A percentile compares a stretch with the other conserved stretches of the same genome.
phyloP scores from a whole-genome alignment of 2,797 vertebrate species.

The Harpagifer antarcticus region DNA sequence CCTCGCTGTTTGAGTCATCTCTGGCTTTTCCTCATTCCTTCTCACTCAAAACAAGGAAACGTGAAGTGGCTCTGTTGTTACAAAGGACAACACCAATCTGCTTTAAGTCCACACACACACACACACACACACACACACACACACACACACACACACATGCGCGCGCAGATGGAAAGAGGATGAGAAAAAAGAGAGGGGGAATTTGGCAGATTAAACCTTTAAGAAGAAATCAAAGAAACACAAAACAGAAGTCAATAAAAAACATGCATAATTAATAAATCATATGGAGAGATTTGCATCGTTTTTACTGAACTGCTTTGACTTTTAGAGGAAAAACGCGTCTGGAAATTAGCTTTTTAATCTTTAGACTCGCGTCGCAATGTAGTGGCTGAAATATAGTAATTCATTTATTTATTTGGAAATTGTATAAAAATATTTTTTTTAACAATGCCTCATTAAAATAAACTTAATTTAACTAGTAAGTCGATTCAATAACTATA shows the following conservation, averaged over 20 bases:
- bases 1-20: constrained; percentile 35
- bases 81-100: constrained; percentile 70
- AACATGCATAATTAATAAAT: constrained; percentile 49
- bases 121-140: not conserved
- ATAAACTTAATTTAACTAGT: not conserved
- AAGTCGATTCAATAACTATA: not conserved
- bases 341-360: not conserved
- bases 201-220: constrained; percentile 63
- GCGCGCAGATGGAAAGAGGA: constrained; percentile 31
- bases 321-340: constrained; percentile 7
- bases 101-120: constrained; percentile 53
- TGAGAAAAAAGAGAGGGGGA: constrained; percentile 8
- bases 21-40: constrained; percentile 48
- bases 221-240: constrained; percentile 63
- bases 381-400: not conserved
- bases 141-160: not conserved
- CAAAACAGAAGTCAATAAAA: constrained; percentile 53
- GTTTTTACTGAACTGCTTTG: constrained; percentile 11
- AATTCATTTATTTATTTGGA: not conserved
- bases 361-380: not conserved
- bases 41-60: constrained; percentile 65
- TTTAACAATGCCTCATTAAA: not conserved
- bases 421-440: constrained; percentile 2
- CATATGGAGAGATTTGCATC: constrained; percentile 14
- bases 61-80: constrained; percentile 75